Base-by-base conservation (phyloP, 1,140 invertebrate genomes). In the Hormaphis cornu region DNA sequence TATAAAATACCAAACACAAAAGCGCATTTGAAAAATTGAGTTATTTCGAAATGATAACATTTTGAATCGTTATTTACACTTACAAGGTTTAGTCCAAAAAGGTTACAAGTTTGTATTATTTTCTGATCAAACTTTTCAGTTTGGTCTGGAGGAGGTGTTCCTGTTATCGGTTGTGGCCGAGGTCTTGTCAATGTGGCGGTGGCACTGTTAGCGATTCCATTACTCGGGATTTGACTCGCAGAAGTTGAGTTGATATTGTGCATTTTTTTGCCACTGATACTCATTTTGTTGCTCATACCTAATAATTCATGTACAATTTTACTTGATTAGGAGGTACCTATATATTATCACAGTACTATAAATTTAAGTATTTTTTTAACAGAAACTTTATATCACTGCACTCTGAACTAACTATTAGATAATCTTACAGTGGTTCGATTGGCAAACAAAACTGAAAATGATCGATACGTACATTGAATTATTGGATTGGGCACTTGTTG, bases 41-140 rank as follows among this genome's bases (percentile, higher is more conserved):
- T n/a, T 42, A 20, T 42, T n/a, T n/a, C n/a, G n/a, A n/a, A n/a
- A n/a, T 42, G 16, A 2, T 42, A n/a, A 42, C 18, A n/a, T 42
- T 6, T 33, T 18, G 16, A n/a, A 42, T 10, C 7, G 1, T 53
- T 30, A 14, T 20, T 30, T 48, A 24, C 42, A 80, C 80, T 83
- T 78, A 90, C 89, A 80, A 93, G 81, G 81, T 95, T 91, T 26
- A 95, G 81, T 5, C 92, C 92, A 76, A 93, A 93, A 5, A 95
- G 81, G 35, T 87, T 89, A 77, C 91, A 95, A 37, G 91, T 95
- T 74, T 90, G 89, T 73, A 93, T 89, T 74, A 90, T 87, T 79
- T 91, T 91, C 30, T 87, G 84, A 78, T 92, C 89, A 77, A 88
- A 91, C 77, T 89, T 87, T 74, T 91, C 89, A 50, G 82, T 83